A percentile compares a stretch with the other conserved stretches of the same genome.
Evolutionary conservation across 2,113 vertebrate genomes (phyloP).

Genomic region (Tauraco erythrolophus): DNA sequence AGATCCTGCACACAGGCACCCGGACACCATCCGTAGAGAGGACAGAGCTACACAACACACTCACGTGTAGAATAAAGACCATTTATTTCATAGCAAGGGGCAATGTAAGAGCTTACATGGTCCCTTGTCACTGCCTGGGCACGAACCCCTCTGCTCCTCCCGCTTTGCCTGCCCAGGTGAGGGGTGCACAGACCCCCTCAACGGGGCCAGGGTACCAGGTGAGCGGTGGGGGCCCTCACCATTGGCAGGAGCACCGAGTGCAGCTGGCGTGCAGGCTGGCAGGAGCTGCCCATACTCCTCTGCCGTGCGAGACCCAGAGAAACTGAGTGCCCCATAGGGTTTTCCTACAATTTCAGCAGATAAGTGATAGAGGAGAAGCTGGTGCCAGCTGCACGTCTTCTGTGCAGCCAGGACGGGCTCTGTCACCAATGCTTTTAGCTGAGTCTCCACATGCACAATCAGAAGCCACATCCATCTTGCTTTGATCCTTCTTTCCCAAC

Average conservation of each 20-base stretch:
- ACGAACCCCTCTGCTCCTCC: background rate
- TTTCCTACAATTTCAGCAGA: background rate
- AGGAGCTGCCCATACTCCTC: background rate
- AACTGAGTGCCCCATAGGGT: background rate
- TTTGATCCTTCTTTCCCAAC: background rate
- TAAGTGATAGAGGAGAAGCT: background rate
- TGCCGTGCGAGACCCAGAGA: background rate
- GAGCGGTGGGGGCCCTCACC: background rate
- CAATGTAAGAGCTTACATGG: background rate
- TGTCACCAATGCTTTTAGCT: background rate
- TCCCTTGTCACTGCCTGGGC: background rate
- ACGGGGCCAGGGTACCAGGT: accelerated
- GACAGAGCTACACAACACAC: accelerated
- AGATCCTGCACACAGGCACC: accelerated
- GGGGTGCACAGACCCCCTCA: background rate
- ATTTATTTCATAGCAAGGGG: slow-evolving; percentile 46
- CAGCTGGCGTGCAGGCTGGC: background rate
- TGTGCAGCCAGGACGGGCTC: background rate
- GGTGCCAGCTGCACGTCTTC: accelerated
- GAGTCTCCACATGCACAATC: background rate
- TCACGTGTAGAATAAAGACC: background rate
- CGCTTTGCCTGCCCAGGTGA: background rate
- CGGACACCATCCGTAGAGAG: accelerated
- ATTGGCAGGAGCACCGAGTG: accelerated
- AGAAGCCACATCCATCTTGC: background rate